Percentiles rank a stretch among this genome's conserved stretches.
These are phyloP conservation scores for Spongilla lacustris DNA, from an alignment of 37 sponge, comb jelly and placozoan genomes.

Conservation along the genomic window DNA sequence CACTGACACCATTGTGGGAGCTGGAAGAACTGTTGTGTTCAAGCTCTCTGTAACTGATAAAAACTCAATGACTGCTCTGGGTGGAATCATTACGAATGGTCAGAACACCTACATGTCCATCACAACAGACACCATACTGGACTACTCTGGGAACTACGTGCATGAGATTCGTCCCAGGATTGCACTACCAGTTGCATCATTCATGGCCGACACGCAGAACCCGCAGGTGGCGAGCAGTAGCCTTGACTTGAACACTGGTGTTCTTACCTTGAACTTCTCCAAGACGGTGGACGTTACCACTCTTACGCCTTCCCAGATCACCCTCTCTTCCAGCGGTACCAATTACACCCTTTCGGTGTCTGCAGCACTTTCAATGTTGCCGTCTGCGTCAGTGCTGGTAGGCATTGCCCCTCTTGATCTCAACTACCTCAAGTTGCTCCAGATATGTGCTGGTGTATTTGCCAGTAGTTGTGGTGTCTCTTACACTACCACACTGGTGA, in stretches of 20 bases:
- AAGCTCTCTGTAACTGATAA: constrained; percentile 44
- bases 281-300: constrained; percentile 63
- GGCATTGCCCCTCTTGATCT: constrained; percentile 47
- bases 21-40: constrained; percentile 39
- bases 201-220: constrained; percentile 48
- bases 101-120: constrained; percentile 79
- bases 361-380: background rate
- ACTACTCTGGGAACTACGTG: constrained; percentile 78
- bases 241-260: constrained; percentile 66
- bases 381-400: constrained; percentile 26
- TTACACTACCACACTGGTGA: constrained; percentile 48
- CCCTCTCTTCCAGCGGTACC: constrained; percentile 15
- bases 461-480: constrained; percentile 50
- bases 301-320: constrained; percentile 38
- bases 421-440: constrained; percentile 48
- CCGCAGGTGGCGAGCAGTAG: constrained; percentile 46
- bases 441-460: constrained; percentile 42
- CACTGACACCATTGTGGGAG: constrained; percentile 5
- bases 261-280: constrained; percentile 66
- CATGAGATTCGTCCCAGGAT: constrained; percentile 59
- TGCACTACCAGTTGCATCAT: constrained; percentile 41
- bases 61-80: constrained; percentile 61
- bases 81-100: constrained; percentile 54
- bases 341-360: constrained; percentile 46
- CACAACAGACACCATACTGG: constrained; percentile 72